A percentile compares a stretch with the other conserved stretches of the same genome.
These are phyloP conservation scores for Protomyctophum bolini DNA, from an alignment of 2,113 vertebrate genomes.

Conservation along the genomic window DNA sequence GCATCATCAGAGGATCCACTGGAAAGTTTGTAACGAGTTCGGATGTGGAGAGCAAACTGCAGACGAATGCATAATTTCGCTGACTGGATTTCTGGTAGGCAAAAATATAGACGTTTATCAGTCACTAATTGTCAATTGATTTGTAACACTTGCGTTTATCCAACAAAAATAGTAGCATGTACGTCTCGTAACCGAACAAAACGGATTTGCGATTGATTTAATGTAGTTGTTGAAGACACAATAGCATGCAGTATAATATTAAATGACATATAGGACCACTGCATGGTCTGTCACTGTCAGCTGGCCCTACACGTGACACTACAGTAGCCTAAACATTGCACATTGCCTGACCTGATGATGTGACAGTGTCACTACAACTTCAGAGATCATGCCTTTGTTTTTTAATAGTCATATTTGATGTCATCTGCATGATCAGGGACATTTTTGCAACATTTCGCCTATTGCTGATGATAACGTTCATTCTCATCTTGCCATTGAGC, in stretches of 20 bases:
- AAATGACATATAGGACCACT: neutral
- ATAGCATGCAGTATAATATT: too few species aligned
- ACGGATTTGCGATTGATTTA: neutral
- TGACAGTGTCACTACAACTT: too few species aligned
- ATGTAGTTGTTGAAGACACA: neutral
- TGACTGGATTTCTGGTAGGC: conserved; percentile 74
- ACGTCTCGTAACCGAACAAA: too few species aligned
- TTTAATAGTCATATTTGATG: too few species aligned
- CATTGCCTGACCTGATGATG: too few species aligned
- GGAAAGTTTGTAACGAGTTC: conserved; percentile 40
- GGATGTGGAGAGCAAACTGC: conserved; percentile 74
- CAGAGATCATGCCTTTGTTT: too few species aligned
- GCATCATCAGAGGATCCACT: conserved; percentile 15
- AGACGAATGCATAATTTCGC: conserved; percentile 73
- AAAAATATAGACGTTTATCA: neutral
- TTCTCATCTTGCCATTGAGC: too few species aligned
- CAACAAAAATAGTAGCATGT: neutral
- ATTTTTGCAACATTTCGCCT: too few species aligned
- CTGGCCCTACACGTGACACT: too few species aligned
- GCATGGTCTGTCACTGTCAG: neutral
- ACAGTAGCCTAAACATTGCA: too few species aligned
- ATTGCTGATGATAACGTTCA: too few species aligned
- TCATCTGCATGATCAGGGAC: too few species aligned
- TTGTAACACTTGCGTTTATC: neutral
- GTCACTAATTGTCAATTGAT: neutral